Evolutionary conservation across 1,140 invertebrate species (phyloP).

Genomic region (Trissolcus basalis): DNA sequence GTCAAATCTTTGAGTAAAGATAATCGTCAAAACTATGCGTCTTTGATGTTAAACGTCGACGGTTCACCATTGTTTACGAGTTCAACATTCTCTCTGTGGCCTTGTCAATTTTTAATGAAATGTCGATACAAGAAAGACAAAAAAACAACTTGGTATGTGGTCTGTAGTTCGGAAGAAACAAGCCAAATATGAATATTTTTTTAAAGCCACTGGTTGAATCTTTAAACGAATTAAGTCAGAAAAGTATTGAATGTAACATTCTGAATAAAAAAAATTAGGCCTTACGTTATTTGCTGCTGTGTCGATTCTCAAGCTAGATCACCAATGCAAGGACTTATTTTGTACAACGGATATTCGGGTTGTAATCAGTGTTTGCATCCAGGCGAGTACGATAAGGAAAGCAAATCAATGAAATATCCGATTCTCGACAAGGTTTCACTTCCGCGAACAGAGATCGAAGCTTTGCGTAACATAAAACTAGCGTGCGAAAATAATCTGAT

Average conservation of each 20-base stretch:
- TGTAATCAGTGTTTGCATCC: background rate
- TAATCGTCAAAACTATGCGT: conserved; percentile 16
- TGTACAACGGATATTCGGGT: background rate
- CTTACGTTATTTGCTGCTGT: conserved; percentile 4
- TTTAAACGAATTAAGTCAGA: too few species aligned
- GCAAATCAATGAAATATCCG: conserved; percentile 2
- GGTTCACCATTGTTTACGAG: conserved; percentile 31
- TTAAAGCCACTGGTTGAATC: too few species aligned
- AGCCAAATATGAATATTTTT: too few species aligned
- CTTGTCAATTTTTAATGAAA: conserved; percentile 29
- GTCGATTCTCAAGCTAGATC: conserved; percentile 5
- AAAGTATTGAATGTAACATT: too few species aligned
- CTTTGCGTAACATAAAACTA: background rate
- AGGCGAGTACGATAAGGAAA: background rate
- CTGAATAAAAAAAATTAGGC: too few species aligned
- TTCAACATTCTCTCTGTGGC: conserved; percentile 40
- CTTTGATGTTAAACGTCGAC: conserved; percentile 30
- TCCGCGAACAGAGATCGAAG: background rate
- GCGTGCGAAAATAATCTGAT: background rate
- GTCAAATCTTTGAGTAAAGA: conserved; percentile 2
- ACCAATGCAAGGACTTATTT: background rate
- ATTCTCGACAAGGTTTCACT: background rate
- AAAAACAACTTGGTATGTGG: conserved; percentile 2
- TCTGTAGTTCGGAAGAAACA: too few species aligned
- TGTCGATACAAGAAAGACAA: conserved; percentile 20